Conservation (phyloP, 1,140 invertebrate genomes). For the Drosophila setifemur region DNA sequence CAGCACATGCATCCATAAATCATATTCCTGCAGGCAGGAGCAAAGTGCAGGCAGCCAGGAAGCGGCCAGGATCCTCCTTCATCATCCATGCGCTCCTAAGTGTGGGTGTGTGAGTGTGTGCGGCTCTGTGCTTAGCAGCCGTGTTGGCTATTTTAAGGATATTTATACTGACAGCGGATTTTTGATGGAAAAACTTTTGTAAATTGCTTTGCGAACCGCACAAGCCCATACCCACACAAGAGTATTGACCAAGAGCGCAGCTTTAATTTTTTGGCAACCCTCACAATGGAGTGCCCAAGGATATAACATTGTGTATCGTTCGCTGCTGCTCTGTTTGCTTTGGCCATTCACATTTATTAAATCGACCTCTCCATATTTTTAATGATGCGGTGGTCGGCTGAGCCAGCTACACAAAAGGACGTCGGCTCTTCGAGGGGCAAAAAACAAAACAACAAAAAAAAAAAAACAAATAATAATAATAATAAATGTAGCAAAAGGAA, state of each 20-base stretch:
- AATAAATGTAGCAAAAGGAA: conserved; percentile 12
- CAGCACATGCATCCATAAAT: conserved; percentile 81
- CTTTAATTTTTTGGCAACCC: conserved; percentile 50
- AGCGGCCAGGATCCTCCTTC: conserved; percentile 60
- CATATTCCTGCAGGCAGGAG: conserved; percentile 69
- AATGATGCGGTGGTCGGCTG: conserved; percentile 47
- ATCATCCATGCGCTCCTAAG: conserved; percentile 24
- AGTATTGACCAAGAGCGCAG: conserved; percentile 28
- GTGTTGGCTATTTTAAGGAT: conserved; percentile 80
- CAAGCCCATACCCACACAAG: conserved; percentile 10
- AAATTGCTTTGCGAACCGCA: conserved; percentile 73
- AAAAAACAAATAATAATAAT: conserved; percentile 53
- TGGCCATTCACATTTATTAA: conserved; percentile 67
- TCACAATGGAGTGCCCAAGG: conserved; percentile 22
- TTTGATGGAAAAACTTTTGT: conserved; percentile 82
- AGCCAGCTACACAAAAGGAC: conserved; percentile 37
- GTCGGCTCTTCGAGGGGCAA: conserved; percentile 15
- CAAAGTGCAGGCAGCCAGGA: conserved; percentile 71
- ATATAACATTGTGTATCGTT: conserved; percentile 23
- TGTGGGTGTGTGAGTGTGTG: conserved; percentile 7
- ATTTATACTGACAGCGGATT: conserved; percentile 82
- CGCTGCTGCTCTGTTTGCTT: conserved; percentile 39
- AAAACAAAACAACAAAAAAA: conserved; percentile 12
- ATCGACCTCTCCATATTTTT: conserved; percentile 72
- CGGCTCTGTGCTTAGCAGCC: conserved; percentile 55